Conservation (phyloP, 2,888 invertebrate species). For the Bimastos eiseni region DNA sequence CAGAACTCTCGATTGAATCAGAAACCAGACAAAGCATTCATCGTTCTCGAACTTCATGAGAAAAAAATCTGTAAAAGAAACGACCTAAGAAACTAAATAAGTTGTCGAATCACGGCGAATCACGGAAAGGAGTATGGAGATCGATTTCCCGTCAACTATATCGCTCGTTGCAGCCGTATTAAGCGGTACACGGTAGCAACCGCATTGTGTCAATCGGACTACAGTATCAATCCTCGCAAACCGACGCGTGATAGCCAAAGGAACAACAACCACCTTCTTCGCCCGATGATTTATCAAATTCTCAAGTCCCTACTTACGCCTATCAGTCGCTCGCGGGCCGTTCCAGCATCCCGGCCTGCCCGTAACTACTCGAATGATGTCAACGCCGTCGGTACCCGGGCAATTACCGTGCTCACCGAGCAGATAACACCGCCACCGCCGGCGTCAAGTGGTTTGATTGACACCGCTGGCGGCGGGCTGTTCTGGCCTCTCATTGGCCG, state of each 20-base stretch:
- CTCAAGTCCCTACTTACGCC: slow-evolving; percentile 9
- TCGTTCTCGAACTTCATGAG: background rate
- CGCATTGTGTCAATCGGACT: background rate
- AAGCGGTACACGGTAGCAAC: background rate
- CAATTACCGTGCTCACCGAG: background rate
- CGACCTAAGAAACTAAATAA: background rate
- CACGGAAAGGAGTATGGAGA: background rate
- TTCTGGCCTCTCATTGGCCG: background rate
- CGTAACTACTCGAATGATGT: slow-evolving; percentile 1
- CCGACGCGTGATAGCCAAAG: background rate
- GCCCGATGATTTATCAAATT: background rate
- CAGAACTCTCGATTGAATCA: background rate
- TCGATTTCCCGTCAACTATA: background rate
- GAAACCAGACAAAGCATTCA: background rate
- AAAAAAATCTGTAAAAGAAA: background rate
- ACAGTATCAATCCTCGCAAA: background rate
- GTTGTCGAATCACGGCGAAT: background rate
- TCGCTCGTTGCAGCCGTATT: background rate
- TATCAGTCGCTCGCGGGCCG: background rate
- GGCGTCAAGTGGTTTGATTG: background rate
- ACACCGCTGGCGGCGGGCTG: background rate
- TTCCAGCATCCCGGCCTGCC: background rate
- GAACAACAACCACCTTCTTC: background rate
- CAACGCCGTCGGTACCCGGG: background rate
- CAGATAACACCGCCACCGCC: slow-evolving; percentile 21